Conservation (phyloP, 2,888 invertebrate species). For the Pristionchus maxplancki region DNA sequence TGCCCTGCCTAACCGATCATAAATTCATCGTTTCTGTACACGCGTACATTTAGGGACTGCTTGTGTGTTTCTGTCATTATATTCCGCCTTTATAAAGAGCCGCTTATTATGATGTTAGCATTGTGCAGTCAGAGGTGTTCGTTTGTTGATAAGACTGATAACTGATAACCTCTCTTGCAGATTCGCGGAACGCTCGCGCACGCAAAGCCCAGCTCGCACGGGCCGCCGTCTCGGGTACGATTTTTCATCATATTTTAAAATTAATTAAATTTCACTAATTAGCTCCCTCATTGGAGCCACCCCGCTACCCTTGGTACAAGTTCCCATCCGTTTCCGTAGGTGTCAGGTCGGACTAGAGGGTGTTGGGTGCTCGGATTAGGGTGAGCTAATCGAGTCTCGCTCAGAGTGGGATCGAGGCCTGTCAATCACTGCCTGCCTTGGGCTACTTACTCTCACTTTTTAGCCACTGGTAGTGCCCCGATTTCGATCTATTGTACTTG, state of each 20-base stretch:
- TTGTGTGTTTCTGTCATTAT: constrained; percentile 19
- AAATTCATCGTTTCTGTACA: constrained; percentile 35
- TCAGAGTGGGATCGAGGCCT: background rate
- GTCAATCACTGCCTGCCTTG: constrained; percentile 39
- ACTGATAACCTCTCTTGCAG: background rate
- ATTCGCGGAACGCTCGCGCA: constrained; percentile 18
- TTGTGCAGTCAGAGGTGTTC: background rate
- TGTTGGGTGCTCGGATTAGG: background rate
- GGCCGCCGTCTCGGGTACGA: constrained; percentile 35
- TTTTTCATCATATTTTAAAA: background rate
- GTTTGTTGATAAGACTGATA: constrained; percentile 11
- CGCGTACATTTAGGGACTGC: constrained; percentile 35
- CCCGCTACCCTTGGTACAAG: background rate
- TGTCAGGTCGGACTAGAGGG: background rate
- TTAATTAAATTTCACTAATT: background rate
- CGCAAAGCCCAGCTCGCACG: constrained; percentile 16
- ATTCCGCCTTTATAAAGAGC: constrained; percentile 1
- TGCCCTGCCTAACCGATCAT: constrained; percentile 18
- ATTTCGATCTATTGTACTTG: background rate
- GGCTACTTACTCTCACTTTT: constrained; percentile 30
- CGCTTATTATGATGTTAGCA: background rate
- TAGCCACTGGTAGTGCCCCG: background rate
- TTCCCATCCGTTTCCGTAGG: background rate
- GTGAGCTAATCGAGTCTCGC: constrained; percentile 11
- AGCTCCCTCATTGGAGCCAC: too few species aligned